Evolutionary conservation across 2,797 vertebrate species (phyloP).

Genomic region (Leptoclinus maculatus): DNA sequence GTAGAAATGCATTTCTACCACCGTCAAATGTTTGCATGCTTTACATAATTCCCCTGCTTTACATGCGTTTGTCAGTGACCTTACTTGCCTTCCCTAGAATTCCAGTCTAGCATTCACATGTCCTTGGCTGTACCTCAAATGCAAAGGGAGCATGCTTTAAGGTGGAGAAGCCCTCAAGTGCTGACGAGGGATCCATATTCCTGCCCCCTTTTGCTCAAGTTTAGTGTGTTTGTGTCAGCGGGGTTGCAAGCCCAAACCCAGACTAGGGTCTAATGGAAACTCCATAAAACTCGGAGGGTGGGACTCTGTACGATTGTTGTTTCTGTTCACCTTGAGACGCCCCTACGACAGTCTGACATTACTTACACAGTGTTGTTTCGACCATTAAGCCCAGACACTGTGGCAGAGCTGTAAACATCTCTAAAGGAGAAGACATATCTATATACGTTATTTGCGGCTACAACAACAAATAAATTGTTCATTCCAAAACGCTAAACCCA

Average conservation of each 20-base stretch:
- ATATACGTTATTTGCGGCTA: conserved; percentile 50
- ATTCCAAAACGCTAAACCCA: conserved; percentile 4
- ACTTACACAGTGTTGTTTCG: conserved; percentile 16
- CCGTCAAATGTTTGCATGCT: background rate
- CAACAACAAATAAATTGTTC: conserved; percentile 6
- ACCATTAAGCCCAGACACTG: conserved; percentile 19
- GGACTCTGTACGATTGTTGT: conserved; percentile 45
- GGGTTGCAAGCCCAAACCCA: conserved; percentile 42
- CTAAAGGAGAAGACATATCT: conserved; percentile 37
- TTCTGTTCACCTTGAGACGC: conserved; percentile 52
- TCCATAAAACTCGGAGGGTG: conserved; percentile 61
- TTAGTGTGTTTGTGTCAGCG: conserved; percentile 35
- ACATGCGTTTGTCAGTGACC: background rate
- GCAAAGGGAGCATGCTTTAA: conserved; percentile 20
- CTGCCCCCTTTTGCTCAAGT: conserved; percentile 33
- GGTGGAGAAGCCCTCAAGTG: conserved; percentile 51
- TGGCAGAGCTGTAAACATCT: conserved; percentile 38
- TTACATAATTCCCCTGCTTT: background rate
- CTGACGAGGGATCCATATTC: conserved; percentile 61
- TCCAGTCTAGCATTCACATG: background rate
- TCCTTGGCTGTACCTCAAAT: conserved; percentile 1
- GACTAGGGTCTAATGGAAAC: conserved; percentile 52
- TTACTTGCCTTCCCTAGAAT: conserved; percentile 12
- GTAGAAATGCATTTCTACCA: background rate
- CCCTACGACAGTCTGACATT: conserved; percentile 36